Conservation (phyloP, 2,797 vertebrate genomes). For the Eleutherodactylus coqui region DNA sequence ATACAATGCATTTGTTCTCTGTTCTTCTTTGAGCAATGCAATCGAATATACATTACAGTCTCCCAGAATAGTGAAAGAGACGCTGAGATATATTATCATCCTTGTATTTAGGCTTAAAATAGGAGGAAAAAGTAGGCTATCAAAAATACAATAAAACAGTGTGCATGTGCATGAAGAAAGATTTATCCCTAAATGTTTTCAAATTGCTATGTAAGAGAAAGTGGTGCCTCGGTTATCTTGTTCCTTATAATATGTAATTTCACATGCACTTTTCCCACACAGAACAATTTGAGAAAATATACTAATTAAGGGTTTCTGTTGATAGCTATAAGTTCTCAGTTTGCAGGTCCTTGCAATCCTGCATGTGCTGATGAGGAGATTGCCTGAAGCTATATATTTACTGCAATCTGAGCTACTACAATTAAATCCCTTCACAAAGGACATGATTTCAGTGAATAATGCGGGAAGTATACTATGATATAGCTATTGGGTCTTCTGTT, state of each 20-base stretch:
- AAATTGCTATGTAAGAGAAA: conserved; percentile 42
- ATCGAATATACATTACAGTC: too few relatives aligned
- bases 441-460: conserved; percentile 2
- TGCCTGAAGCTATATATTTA: conserved; percentile 42
- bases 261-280: conserved; percentile 54
- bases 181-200: conserved; percentile 46
- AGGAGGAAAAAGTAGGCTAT: conserved; percentile 8
- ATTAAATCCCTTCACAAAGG: conserved; percentile 56
- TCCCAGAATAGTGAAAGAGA: not conserved
- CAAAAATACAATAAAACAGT: conserved; percentile 23
- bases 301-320: conserved; percentile 57
- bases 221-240: conserved; percentile 21
- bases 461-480: not conserved
- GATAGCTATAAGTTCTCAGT: conserved; percentile 24
- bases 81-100: not conserved
- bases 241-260: conserved; percentile 48
- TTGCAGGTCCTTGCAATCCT: conserved; percentile 11
- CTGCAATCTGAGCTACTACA: conserved; percentile 15
- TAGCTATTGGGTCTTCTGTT: not conserved
- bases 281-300: conserved; percentile 56
- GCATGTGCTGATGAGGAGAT: conserved; percentile 54
- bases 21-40: not conserved
- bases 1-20: not conserved
- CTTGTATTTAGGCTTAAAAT: not conserved
- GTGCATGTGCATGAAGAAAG: conserved; percentile 61